These are phyloP conservation scores for Pangasius mekongensis DNA, from an alignment of 2,797 vertebrate species.

Conservation along the genomic window DNA sequence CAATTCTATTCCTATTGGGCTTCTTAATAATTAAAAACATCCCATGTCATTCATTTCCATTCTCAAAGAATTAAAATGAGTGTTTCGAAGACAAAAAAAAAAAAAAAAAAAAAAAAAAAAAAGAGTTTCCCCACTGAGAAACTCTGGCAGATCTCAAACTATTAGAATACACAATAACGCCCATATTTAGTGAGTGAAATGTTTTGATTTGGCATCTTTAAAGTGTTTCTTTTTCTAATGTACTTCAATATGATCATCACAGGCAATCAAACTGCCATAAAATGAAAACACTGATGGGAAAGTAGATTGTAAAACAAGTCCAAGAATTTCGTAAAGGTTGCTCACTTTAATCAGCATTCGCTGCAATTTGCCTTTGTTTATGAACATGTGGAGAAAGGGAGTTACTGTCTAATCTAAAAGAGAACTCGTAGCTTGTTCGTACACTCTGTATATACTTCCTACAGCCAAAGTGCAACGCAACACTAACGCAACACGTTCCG, in stretches of 20 bases:
- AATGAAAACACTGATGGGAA: background rate
- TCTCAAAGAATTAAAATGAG: background rate
- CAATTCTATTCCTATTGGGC: background rate
- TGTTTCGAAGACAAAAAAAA: rapidly evolving
- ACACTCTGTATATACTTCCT: background rate
- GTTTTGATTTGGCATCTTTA: background rate
- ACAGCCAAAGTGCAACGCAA: too few relatives aligned
- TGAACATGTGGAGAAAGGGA: background rate
- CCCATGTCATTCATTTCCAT: background rate
- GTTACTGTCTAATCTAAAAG: background rate
- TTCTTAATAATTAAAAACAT: background rate
- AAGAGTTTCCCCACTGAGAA: background rate
- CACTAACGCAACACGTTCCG: background rate
- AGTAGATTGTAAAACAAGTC: background rate
- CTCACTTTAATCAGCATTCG: background rate
- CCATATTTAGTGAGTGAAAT: background rate
- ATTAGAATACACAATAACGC: background rate
- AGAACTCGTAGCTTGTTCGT: background rate
- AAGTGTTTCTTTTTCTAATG: background rate
- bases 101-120: too few relatives aligned
- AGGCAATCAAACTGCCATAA: background rate
- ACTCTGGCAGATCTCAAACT: background rate
- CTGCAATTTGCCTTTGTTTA: background rate
- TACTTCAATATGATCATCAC: background rate
- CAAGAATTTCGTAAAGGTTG: background rate